These are phyloP conservation scores for Ecliptopera silaceata DNA, from an alignment of 2,888 invertebrate species.

Conservation along the genomic window DNA sequence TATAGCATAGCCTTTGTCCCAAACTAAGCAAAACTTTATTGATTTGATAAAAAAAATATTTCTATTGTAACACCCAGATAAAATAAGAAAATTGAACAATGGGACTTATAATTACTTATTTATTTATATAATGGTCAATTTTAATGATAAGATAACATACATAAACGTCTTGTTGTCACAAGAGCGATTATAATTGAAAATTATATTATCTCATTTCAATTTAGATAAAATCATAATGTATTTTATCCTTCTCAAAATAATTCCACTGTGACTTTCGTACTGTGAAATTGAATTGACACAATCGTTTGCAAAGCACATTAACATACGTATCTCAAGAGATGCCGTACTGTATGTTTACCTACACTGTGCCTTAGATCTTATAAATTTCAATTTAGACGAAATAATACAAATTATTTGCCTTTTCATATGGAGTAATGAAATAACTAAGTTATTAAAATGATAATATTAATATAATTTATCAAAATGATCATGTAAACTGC, in stretches of 20 bases:
- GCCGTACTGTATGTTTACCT: slow-evolving; percentile 17
- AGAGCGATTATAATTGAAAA: not conserved
- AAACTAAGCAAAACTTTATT: too few species aligned
- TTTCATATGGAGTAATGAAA: not conserved
- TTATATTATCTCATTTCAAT: not conserved
- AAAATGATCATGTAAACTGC: too few species aligned
- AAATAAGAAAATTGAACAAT: too few species aligned
- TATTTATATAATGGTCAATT: too few species aligned
- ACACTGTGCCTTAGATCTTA: slow-evolving; percentile 19
- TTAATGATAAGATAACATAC: too few species aligned
- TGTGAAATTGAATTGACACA: slow-evolving; percentile 36
- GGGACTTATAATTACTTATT: too few species aligned
- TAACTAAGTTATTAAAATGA: not conserved
- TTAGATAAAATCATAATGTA: not conserved
- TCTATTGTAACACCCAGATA: too few species aligned
- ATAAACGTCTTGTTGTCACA: too few species aligned
- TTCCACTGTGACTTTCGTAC: slow-evolving; percentile 16
- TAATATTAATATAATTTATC: not conserved
- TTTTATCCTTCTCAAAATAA: slow-evolving; percentile 9
- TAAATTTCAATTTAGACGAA: slow-evolving; percentile 17
- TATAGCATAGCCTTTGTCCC: too few species aligned
- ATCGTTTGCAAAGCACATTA: slow-evolving; percentile 24
- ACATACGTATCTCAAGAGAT: slow-evolving; percentile 23
- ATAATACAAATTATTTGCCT: not conserved
- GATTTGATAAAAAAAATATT: too few species aligned